These are phyloP conservation scores for Aleadryas rufinucha DNA, from an alignment of 2,113 vertebrate genomes.

Conservation along the genomic window DNA sequence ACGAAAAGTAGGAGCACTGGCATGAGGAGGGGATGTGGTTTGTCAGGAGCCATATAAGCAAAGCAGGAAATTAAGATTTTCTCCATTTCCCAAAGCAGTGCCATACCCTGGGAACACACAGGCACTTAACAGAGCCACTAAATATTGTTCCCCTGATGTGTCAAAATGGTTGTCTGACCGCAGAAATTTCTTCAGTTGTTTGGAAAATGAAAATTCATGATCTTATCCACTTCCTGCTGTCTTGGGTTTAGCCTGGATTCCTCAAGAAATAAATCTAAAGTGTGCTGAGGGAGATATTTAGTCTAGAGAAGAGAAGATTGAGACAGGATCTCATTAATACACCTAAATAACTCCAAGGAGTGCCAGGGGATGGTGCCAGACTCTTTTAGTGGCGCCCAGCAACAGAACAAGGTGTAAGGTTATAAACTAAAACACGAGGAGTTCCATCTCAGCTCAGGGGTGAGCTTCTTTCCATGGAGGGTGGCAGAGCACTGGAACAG, in stretches of 20 bases:
- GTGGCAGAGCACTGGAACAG: neutral
- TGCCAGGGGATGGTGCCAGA: neutral
- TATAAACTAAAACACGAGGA: neutral
- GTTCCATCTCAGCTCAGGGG: too few relatives aligned
- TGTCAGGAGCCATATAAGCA: neutral
- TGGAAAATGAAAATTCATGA: neutral
- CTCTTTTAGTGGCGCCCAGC: neutral
- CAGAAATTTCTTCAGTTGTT: neutral
- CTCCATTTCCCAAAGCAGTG: neutral
- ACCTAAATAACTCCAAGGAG: rapidly evolving
- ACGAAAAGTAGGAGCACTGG: neutral
- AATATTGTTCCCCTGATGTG: neutral
- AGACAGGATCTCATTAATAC: neutral
- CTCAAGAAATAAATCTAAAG: neutral
- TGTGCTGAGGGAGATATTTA: neutral
- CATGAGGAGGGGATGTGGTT: neutral
- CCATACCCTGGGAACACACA: neutral
- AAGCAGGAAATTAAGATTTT: neutral
- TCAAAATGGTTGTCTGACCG: neutral
- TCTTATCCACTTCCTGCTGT: neutral
- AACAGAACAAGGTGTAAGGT: neutral
- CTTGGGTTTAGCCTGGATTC: neutral
- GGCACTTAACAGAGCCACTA: neutral
- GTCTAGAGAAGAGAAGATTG: neutral
- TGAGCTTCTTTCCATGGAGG: neutral